phyloP scores from a whole-genome alignment of 1,140 invertebrate species.

The Chrysopa pallens region DNA sequence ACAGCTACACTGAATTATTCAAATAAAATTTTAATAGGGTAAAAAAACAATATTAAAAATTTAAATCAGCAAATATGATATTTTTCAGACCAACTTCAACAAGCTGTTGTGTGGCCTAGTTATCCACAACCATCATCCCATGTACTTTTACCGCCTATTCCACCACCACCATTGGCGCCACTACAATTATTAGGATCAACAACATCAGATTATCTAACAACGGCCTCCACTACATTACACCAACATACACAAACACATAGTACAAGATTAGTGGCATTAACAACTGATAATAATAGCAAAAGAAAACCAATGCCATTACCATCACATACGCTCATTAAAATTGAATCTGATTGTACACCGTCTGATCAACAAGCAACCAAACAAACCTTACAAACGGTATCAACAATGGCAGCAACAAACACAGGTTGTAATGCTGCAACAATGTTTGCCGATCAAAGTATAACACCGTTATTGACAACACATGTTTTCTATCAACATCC shows the following conservation, averaged over 20 bases:
- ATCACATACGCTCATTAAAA: constrained; percentile 39
- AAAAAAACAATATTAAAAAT: too few relatives aligned
- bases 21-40: too few relatives aligned
- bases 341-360: constrained; percentile 34
- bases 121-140: constrained; percentile 39
- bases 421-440: constrained; percentile 18
- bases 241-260: constrained; percentile 39
- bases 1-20: too few relatives aligned
- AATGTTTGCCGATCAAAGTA: constrained; percentile 20
- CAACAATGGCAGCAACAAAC: constrained; percentile 26
- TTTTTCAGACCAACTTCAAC: constrained; percentile 48
- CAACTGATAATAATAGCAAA: constrained; percentile 27
- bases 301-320: constrained; percentile 38
- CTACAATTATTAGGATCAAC: constrained; percentile 39
- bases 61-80: constrained; percentile 1
- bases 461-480: constrained; percentile 21
- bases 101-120: constrained; percentile 54
- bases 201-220: constrained; percentile 24
- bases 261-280: constrained; percentile 32
- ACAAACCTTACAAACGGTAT: constrained; percentile 32
- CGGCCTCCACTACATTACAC: constrained; percentile 25
- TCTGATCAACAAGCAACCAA: constrained; percentile 33
- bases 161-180: constrained; percentile 34
- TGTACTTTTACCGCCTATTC: constrained; percentile 35
- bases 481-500: constrained; percentile 33